phyloP scores from a whole-genome alignment of 2,797 vertebrate species.

The Anas flavirostris region DNA sequence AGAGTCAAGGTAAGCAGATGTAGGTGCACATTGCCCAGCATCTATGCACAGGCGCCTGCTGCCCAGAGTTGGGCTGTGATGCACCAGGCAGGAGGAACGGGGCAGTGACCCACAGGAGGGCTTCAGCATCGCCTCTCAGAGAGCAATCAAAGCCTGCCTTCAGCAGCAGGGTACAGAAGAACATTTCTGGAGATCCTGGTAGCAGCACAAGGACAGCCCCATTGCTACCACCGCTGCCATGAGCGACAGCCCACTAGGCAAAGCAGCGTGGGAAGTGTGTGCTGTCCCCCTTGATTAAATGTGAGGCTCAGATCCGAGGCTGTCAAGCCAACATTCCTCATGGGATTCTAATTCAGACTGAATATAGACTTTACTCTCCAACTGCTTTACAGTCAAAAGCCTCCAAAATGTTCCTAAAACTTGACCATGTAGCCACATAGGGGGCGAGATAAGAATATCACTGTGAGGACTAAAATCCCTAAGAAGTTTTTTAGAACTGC shows the following conservation, averaged over 20 bases:
- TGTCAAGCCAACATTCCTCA: not conserved
- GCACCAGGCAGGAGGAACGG: not conserved
- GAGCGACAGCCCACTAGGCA: not conserved
- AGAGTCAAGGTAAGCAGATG: not conserved
- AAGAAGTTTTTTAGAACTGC: not conserved
- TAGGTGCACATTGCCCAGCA: not conserved
- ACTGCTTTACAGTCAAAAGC: not conserved
- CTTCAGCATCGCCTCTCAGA: not conserved
- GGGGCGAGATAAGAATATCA: not conserved
- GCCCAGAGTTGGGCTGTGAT: not conserved
- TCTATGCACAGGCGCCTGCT: not conserved
- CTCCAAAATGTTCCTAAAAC: not conserved
- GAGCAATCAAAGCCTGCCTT: constrained; percentile 1
- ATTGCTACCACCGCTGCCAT: not conserved
- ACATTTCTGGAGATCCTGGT: not conserved
- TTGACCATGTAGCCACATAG: not conserved
- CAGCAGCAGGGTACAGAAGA: not conserved
- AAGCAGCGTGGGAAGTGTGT: not conserved
- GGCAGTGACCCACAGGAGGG: not conserved
- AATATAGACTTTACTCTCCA: not conserved
- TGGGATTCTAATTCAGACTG: not conserved
- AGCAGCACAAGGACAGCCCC: not conserved
- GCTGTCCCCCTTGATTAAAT: not conserved
- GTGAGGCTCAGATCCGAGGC: not conserved
- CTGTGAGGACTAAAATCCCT: not conserved